A percentile compares a stretch with the other conserved stretches of the same genome.
Evolutionary conservation across 2,888 invertebrate species (phyloP).

Genomic region (Callyntrura guangdongensis): DNA sequence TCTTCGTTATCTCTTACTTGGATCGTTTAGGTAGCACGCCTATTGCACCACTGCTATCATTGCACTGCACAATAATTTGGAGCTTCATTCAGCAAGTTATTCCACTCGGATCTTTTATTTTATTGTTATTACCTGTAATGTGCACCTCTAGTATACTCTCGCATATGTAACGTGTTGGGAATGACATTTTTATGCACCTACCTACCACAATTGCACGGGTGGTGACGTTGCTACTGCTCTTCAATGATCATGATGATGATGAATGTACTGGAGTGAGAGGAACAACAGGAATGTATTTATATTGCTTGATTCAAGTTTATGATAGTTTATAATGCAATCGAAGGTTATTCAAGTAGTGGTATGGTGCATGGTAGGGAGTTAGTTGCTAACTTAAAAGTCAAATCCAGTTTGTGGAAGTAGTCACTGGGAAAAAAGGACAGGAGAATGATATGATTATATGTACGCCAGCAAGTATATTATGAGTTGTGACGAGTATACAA

Average conservation of each 20-base stretch:
- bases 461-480: not conserved
- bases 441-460: no score
- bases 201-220: slow-evolving; percentile 47
- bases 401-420: not conserved
- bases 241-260: not conserved
- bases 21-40: not conserved
- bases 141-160: not conserved
- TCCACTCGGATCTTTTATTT: slow-evolving; percentile 43
- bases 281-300: not conserved
- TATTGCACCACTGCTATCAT: not conserved
- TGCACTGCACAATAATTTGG: not conserved
- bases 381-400: slow-evolving; percentile 1
- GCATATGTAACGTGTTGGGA: not conserved
- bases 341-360: slow-evolving; percentile 39
- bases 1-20: not conserved
- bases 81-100: not conserved
- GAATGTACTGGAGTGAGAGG: slow-evolving; percentile 8
- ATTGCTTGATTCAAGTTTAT: slow-evolving; percentile 47
- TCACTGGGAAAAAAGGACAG: not conserved
- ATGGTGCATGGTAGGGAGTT: not conserved
- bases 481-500: not conserved
- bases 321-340: slow-evolving; percentile 48
- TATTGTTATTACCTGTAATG: slow-evolving; percentile 55
- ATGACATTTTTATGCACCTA: slow-evolving; percentile 25
- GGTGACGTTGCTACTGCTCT: not conserved